These are phyloP conservation scores for Macrotus californicus DNA, from an alignment of 2,113 vertebrate genomes.

Conservation along the genomic window DNA sequence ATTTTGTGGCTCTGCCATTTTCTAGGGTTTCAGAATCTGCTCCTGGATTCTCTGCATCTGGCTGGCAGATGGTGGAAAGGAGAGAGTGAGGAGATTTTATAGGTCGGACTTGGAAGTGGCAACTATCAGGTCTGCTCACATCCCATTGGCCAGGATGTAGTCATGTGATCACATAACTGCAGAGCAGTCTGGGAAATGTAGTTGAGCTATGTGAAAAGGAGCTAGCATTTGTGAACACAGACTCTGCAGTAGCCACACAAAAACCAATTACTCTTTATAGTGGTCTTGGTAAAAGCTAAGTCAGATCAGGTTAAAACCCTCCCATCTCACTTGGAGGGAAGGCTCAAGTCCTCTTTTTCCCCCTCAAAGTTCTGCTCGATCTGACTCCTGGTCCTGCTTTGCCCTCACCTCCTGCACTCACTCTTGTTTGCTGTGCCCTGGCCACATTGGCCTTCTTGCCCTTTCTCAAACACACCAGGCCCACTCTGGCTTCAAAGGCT, in stretches of 20 bases:
- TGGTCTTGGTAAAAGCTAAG: background rate
- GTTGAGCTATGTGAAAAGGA: background rate
- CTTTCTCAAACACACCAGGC: background rate
- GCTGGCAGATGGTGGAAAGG: constrained; percentile 10
- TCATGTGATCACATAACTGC: background rate
- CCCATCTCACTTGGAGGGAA: background rate
- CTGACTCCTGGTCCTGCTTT: background rate
- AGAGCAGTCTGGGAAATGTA: constrained; percentile 48
- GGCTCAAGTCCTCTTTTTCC: background rate
- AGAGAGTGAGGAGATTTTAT: background rate
- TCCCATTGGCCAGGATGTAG: background rate
- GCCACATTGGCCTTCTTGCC: background rate
- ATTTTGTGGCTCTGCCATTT: constrained; percentile 17
- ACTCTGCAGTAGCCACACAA: background rate
- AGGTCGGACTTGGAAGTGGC: background rate
- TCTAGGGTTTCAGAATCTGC: background rate
- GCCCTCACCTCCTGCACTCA: background rate
- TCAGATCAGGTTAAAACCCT: background rate
- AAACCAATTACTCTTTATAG: background rate
- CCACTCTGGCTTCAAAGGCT: background rate
- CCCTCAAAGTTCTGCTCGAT: background rate
- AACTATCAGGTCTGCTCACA: background rate
- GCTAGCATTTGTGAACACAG: background rate
- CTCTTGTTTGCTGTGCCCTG: background rate
- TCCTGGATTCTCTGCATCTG: constrained; percentile 24